phyloP scores from a whole-genome alignment of 2,888 invertebrate genomes.

The Leistus spinibarbis region DNA sequence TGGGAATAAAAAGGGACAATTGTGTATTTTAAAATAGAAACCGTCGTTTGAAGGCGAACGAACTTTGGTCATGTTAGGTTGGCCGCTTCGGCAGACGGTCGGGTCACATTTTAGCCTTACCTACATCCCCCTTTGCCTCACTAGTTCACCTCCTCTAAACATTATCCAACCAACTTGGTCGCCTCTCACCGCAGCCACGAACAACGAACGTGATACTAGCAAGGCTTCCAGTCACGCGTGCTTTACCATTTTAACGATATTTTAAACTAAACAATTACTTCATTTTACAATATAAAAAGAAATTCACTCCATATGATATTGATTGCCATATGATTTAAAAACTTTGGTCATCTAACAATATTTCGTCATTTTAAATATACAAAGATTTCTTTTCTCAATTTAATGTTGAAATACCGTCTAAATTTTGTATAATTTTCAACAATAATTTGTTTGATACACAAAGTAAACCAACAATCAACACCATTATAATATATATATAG shows the following conservation, averaged over 20 bases:
- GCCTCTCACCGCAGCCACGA: slow-evolving; percentile 29
- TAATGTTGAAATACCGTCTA: too few species aligned
- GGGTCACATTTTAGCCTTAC: slow-evolving; percentile 9
- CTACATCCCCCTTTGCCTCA: slow-evolving; percentile 9
- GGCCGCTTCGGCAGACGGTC: slow-evolving; percentile 5
- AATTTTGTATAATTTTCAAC: too few species aligned
- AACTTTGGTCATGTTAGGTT: slow-evolving; percentile 24
- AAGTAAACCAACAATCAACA: too few species aligned
- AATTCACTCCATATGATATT: too few species aligned
- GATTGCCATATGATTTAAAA: too few species aligned
- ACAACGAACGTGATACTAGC: slow-evolving; percentile 31
- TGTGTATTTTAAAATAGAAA: slow-evolving; percentile 28
- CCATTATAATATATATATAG: too few species aligned
- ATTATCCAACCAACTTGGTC: neutral
- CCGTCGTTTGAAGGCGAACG: slow-evolving; percentile 37
- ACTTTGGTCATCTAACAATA: too few species aligned
- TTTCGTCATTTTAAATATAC: too few species aligned
- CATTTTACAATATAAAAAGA: too few species aligned
- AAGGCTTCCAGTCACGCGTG: slow-evolving; percentile 35
- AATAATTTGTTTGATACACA: neutral
- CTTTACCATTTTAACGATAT: slow-evolving; percentile 22
- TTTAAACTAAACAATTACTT: neutral
- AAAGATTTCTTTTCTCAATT: too few species aligned
- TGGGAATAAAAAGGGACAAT: slow-evolving; percentile 25
- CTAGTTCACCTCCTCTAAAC: slow-evolving; percentile 7